Base-by-base conservation (phyloP, 1,140 invertebrate species). In the Sinella curviseta region DNA sequence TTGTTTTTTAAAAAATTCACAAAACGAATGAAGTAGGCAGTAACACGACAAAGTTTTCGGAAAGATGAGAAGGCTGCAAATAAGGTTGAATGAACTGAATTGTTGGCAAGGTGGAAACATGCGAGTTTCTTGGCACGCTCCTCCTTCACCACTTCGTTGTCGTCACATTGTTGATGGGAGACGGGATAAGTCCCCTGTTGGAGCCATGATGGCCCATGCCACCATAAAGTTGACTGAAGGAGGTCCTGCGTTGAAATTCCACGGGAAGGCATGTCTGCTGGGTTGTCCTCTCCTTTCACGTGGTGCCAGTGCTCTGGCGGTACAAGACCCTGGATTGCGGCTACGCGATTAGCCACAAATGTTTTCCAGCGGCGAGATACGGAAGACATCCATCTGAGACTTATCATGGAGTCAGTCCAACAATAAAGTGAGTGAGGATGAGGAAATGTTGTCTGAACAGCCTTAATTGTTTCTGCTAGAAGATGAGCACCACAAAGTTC, bases 221-320 rank as follows among this genome's bases (percentile, higher is more conserved):
- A 87, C 87, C 87, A 88, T 20, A 88, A 78, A 26, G 78, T 17
- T 34, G 78, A 84, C 20, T 82, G 48, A 2, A 79, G 54, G n/a
- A 88, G 79, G 4, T 79, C 39, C 20, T 54, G 78, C 73, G 85
- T 78, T 8, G 31, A 73, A 34, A 83, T 20, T 20, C 88, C 88
- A 74, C 88, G 82, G 2, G 87, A 87, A 0, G 87, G 83, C 1
- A 83, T 77, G 84, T 90, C 88, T 0, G 87, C 87, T 0, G 87
- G 87, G 83, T 89, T 89, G 0, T 86, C 74, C 31, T 78, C 73
- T 0, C 86, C 84, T 12, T 76, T 57, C 0, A 89, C 85, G 79
- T 89, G 86, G 33, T 65, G n/a, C 89, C 88, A 90, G 28, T 86
- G 73, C 16, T 74, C 57, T 0, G 60, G 34, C 2, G 77, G 60